Evolutionary conservation across 2,888 invertebrate species (phyloP), one percentile per base, ranked within the genome.

Genomic region (Lamproptera curius): DNA sequence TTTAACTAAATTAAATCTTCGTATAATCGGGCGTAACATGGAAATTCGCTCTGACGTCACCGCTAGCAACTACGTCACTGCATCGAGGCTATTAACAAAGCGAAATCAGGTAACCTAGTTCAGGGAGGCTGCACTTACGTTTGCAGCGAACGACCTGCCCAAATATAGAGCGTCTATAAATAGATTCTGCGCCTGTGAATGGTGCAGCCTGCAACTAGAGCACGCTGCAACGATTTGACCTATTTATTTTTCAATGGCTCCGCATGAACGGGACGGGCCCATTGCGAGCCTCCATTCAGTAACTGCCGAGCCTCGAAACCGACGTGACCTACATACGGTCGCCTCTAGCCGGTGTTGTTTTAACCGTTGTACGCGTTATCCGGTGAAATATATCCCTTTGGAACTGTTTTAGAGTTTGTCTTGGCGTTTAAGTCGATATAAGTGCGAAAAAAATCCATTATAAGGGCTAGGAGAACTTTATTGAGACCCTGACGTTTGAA

Each of bases 201-300:
- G 64, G 15, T 68, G 59, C 65, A 58, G 61, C 68, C 66, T 73
- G 73, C 76, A 86, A 73, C 67, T 79, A 69, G 84, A 76, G 61
- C 82, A 81, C 81, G 67, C 69, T 85, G 86, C 85, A 85, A 79
- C 81, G 74, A 81, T 81, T 73, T 84, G 86, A 87, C 87, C 87
- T 83, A 87, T 80, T 74, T 87, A 82, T 85, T 83, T 82, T 84
- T 86, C 81, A 86, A 87, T 86, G 86, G 80, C 67, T 75, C 61
- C 71, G 78, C 76, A 84, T 84, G 85, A 83, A 85, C 84, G 83
- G 81, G 76, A 64, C 66, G 73, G 73, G 70, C 73, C 75, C 82
- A 70, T 70, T 73, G 69, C 80, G 73, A 76, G 70, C 63, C 69
- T 73, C 65, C 87, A 87, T 87, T 87, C 85, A 87, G 83, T 82